Evolutionary conservation across 2,888 invertebrate species (phyloP), one percentile per base, ranked within the genome.

Genomic region (Conchocele bisecta): DNA sequence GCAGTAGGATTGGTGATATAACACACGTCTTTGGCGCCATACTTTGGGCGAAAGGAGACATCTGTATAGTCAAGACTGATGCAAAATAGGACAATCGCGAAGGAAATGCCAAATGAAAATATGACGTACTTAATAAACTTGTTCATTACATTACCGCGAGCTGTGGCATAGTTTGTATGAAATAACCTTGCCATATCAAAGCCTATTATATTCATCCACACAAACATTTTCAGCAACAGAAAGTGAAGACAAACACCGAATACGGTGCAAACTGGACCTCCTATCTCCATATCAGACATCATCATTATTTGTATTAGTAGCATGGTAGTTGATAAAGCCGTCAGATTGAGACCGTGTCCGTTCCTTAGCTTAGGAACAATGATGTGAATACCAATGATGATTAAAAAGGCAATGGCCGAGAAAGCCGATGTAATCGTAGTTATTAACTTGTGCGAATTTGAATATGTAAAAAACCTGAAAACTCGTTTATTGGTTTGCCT

Each of bases 181-280:
- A 71, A 60, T 29, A 48, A 48, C 9, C 58, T 17, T 3, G 70
- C 39, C 60, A 71, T 60, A 37, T 71, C 70, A 28, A 41, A 28
- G 5, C 65, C 70, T n/a, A 71, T 71, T 15, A 64, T 50, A 33
- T 53, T 60, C 42, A 59, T 54, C 70, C 70, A 71, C 11, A 33
- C 48, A 35, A 71, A 71, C 39, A 50, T 60, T 3, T 33, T 31
- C 9, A 71, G 24, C 5, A 64, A n/a, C 17, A 59, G 9, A 24
- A 54, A 53, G 29, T 71, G 65, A 17, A 65, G 48, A 5, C 22
- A 17, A 9, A 48, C 33, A 28, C 54, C 65, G 35, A 35, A 65
- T 0, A 50, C 7, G 6, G 35, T n/a, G 28, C 70, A 71, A 11
- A 17, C 0, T 0, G 22, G 22, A 13, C 31, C 29, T 7, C 17